Evolutionary conservation across 2,888 invertebrate species (phyloP), one percentile per base, ranked within the genome.

Genomic region (Drosophila eohydei): DNA sequence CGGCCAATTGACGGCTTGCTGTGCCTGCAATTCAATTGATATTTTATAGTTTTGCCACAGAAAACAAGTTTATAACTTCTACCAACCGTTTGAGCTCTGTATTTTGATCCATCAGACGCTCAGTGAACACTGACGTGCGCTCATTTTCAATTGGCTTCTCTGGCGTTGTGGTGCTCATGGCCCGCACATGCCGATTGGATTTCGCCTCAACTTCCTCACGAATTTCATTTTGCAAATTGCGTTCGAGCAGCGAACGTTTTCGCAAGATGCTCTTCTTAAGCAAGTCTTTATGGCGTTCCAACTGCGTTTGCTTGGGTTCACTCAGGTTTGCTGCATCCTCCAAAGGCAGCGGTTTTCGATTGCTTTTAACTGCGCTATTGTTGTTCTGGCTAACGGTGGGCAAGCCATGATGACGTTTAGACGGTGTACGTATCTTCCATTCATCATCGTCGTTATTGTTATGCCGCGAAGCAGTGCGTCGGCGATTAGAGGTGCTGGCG

Each of bases 241-340:
- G 97, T 91, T 98, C 98, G 63, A 98, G 94, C 16, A 97, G 93
- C 2, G 97, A 97, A 79, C 98, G 94, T 91, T 98, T 98, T 89
- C 97, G 96, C 73, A 98, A 94, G 77, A 98, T 98, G 89, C 98
- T 98, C 91, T 97, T 98, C 92, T 98, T 98, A 54, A 99, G 95
- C 83, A 96, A 94, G 92, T 98, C 98, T 91, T 98, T 98, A 88
- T 98, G 98, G 84, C 97, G 95, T 92, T 96, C 90, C 50, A 91
- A 96, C 32, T 85, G 85, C 28, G 98, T 94, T 43, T 96, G 94
- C 91, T 96, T 94, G 1, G 75, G 59, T 4, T 77, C 75, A 57
- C 59, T 66, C 1, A 77, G 52, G 44, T 79, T 64, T 0, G 48
- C 43, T 6, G 70, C 26, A 38, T 79, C 75, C 28, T 77, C 77